Base-by-base conservation (phyloP, 2,888 invertebrate genomes). In the Drosophila formosana region DNA sequence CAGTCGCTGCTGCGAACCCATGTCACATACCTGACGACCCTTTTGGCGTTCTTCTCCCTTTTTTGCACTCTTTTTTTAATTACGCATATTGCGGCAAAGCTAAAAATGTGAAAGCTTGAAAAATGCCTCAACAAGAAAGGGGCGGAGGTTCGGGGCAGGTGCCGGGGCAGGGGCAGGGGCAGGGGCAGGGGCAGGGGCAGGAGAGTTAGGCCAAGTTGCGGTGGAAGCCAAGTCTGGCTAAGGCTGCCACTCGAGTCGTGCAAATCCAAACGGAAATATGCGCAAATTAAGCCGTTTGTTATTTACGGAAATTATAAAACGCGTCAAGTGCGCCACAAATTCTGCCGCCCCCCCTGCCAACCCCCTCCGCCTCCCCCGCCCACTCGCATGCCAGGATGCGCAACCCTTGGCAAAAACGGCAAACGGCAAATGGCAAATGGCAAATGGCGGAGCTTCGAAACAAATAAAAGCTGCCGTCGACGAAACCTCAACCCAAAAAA, bases 251-350 rank as follows among this genome's bases (percentile, higher is more conserved):
- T 88, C 88, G 83, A 88, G 83, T 85, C 86, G 86, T 88, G 83
- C 72, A 83, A 83, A 83, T 88, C 83, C 83, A 88, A 83, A 83
- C 89, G 89, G 89, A 86, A 85, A 86, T 87, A 75, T 86, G 88
- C 90, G 87, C 88, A 90, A 91, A 90, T 89, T 91, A 91, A 91
- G 90, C 91, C 88, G 88, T 89, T 91, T 90, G 88, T 89, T 91
- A 83, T 91, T 89, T 86, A 74, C 86, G 89, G 82, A 90, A 89
- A 89, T 90, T 90, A 90, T 88, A 80, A 88, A 89, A 85, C 90
- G 88, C 91, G 90, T 89, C 89, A 89, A 90, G 90, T 89, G 78
- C 80, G 74, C 46, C 56, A 45, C 56, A 56, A 82, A 82, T 66
- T 70, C 75, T 70, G 66, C 63, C n/a, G n/a, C 63, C 69, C 66